Evolutionary conservation across 2,797 vertebrate species (phyloP).

Genomic region (Lates japonicus): DNA sequence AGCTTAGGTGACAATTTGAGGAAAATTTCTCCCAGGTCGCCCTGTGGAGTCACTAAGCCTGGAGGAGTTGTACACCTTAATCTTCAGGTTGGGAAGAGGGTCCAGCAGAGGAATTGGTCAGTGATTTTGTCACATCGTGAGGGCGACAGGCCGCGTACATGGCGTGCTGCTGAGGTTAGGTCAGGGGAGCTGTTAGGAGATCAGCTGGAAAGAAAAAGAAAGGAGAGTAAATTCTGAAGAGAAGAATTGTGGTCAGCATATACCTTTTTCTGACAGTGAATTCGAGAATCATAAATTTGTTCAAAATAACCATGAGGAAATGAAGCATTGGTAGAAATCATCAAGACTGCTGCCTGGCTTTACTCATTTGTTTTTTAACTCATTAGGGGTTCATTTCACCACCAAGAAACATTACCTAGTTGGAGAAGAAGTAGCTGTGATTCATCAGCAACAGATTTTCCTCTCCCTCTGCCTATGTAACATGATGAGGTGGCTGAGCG

Average conservation of each 20-base stretch:
- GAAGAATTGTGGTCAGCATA: neutral
- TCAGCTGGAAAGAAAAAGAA: slow-evolving; percentile 82
- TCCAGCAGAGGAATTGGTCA: slow-evolving; percentile 98
- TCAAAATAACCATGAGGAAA: slow-evolving; percentile 55
- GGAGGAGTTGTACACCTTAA: slow-evolving; percentile 98
- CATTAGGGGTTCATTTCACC: slow-evolving; percentile 72
- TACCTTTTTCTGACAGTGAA: neutral
- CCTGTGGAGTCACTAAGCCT: slow-evolving; percentile 93
- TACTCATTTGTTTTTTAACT: slow-evolving; percentile 67
- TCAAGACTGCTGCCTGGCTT: slow-evolving; percentile 41
- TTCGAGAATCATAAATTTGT: too few species aligned
- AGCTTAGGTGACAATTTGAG: slow-evolving; percentile 96
- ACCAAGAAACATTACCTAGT: slow-evolving; percentile 69
- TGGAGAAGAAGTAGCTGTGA: slow-evolving; percentile 75
- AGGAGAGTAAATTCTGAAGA: neutral
- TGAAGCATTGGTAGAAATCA: slow-evolving; percentile 61
- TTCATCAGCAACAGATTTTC: slow-evolving; percentile 81
- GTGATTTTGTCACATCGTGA: slow-evolving; percentile 98
- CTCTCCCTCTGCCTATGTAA: slow-evolving; percentile 70
- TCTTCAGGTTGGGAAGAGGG: slow-evolving; percentile 96
- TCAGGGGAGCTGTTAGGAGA: slow-evolving; percentile 95
- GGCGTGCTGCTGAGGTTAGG: slow-evolving; percentile 95
- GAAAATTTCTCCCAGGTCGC: slow-evolving; percentile 92
- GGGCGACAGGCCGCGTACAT: slow-evolving; percentile 96
- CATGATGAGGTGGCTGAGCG: slow-evolving; percentile 73